Base-by-base conservation (phyloP, 2,888 invertebrate genomes). In the Luffia ferchaultella region DNA sequence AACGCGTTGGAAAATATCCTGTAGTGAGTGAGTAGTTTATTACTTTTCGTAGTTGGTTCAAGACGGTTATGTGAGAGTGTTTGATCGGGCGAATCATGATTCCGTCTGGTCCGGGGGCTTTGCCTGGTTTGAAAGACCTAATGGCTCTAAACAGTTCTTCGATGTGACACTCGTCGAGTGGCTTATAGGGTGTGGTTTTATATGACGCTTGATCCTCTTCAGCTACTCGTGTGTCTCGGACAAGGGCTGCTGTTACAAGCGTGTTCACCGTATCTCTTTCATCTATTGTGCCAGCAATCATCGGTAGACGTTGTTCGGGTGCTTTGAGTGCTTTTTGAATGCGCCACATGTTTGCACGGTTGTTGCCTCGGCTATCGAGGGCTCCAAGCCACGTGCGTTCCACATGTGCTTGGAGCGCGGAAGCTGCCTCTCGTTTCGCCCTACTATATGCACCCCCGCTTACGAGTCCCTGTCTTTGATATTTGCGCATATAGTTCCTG, bases 1-100 rank as follows among this genome's bases (percentile, higher is more conserved):
- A 52, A 19, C 46, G 19, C 5, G 43, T 52, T 9, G 52, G 54
- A 20, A 48, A 54, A 16, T 54, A 54, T 7, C 49, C 54, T 41
- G 52, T 52, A 9, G 3, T 2, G 1, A 54, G 45, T 12, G 48
- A n/a, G 45, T 51, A 52, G 30, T 54, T 40, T 16, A 7, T 15
- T 2, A 20, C 20, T 41, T 15, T 30, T 16, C 12, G 7, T n/a
- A 20, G 40, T 15, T 47, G 16, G 2, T 20, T 41, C 17, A 30
- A 18, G n/a, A 20, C 47, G n/a, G 40, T 20, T 2, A 30, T 17
- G 17, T 47, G 20, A 2, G 40, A 17, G 30, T 18, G 40, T 20
- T 47, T 17, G n/a, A 30, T 47, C 9, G 20, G 15, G 17, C 20
- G 20, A 20, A 47, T 47, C 9, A 20, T 3, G 17, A 47, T 17